Base-by-base conservation (phyloP, 1,140 invertebrate species). In the Calliphora vicina region DNA sequence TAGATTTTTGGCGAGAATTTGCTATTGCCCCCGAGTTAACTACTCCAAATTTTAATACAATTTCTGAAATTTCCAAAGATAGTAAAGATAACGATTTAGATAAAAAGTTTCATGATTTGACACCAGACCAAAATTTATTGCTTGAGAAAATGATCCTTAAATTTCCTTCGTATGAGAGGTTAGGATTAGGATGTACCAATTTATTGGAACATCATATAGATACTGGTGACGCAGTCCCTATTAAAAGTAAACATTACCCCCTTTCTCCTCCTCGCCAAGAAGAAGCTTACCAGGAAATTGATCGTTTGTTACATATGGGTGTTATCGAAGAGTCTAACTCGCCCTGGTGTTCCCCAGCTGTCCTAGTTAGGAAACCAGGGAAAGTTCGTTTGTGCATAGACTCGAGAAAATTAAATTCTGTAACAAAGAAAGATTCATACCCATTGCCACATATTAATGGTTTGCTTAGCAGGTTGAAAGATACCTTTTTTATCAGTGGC, bases 361-460 rank as follows among this genome's bases (percentile, higher is more conserved):
- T 29, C 29, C 29, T 29, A 29, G 29, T 29, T 29, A 29, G 29
- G 29, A 29, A 29, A 29, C 29, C 29, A 29, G 29, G 29, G 8
- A 29, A 29, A 29, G 29, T 29, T 3, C 29, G 29, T 2, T 8
- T 29, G 29, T 91, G 89, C 81, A 84, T 91, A n/a, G 90, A 91
- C 78, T 87, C 87, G 26, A 74, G 91, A 2, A 87, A 86, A 82
- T 43, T 91, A 6, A 91, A 91, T 74, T 83, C 86, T 1, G 74
- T 91, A 0, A 90, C 91, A 0, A 87, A 86, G 50, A 85, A 85
- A 25, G 88, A 91, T 82, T 86, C 87, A 4, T 84, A 84, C 83
- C 29, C 29, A 29, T 29, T 29, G 29, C 29, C 29, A 8, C 29
- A 29, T 29, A 29, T 29, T 29, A 29, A 86, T 2, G 74, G 83